Evolutionary conservation across 2,888 invertebrate genomes (phyloP).

Genomic region (Serrognathus titanus): DNA sequence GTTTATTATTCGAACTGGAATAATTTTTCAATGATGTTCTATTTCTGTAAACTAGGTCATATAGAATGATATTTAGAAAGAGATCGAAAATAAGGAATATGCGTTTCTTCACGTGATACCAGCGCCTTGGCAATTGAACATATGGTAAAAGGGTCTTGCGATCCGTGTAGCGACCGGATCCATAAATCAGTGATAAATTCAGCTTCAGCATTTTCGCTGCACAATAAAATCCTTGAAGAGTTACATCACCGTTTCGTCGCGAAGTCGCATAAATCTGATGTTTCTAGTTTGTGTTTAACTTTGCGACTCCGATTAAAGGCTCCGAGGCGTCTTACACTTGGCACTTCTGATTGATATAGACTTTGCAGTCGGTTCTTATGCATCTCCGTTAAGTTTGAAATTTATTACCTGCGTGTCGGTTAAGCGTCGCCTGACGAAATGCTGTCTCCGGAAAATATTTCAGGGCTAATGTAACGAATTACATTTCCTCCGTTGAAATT

Average conservation of each 20-base stretch:
- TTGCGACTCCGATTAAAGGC: conserved; percentile 30
- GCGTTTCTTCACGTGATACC: not conserved
- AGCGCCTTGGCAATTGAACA: not conserved
- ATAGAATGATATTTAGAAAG: no score
- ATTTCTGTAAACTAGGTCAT: no score
- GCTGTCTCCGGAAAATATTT: no score
- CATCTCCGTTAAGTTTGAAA: no score
- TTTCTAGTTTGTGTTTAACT: conserved; percentile 34
- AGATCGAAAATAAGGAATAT: no score
- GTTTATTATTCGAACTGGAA: no score
- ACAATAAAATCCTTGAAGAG: conserved; percentile 27
- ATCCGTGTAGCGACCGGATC: not conserved
- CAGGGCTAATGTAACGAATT: no score
- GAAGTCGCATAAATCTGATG: conserved; percentile 31
- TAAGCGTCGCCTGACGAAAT: no score
- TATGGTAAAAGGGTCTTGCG: not conserved
- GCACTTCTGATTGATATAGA: conserved; percentile 24
- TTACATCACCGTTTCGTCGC: conserved; percentile 27
- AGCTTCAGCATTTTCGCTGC: conserved; percentile 10
- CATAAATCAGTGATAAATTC: conserved; percentile 17
- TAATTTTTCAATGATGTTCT: no score
- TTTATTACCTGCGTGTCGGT: no score
- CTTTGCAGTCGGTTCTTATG: conserved; percentile 10
- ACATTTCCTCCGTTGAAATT: no score
- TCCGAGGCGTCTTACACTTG: conserved; percentile 23